phyloP scores from a whole-genome alignment of 1,140 invertebrate species.

The Bombus polaris region DNA sequence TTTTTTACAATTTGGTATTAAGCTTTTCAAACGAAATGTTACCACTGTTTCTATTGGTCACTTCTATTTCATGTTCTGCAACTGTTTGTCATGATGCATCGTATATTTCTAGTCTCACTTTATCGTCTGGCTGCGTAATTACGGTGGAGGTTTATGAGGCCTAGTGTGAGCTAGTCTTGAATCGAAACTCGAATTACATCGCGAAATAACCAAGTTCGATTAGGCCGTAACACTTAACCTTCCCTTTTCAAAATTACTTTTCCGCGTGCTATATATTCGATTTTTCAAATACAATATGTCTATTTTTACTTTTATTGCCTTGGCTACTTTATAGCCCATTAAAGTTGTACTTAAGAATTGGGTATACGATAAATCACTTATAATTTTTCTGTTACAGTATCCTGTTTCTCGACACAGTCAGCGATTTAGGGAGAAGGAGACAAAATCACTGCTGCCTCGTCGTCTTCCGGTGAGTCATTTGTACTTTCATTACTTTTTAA shows the following conservation, averaged over 20 bases:
- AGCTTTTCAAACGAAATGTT: not conserved
- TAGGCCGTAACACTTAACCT: not conserved
- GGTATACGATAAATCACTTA: not conserved
- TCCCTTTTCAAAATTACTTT: not conserved
- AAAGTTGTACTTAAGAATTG: not conserved
- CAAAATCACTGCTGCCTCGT: not conserved
- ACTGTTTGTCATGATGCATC: constrained; percentile 30
- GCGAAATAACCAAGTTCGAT: constrained; percentile 11
- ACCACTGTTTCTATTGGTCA: not conserved
- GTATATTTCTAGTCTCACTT: constrained; percentile 35
- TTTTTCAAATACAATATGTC: not conserved
- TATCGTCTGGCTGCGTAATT: constrained; percentile 33
- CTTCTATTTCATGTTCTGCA: constrained; percentile 11
- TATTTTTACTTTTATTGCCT: not conserved
- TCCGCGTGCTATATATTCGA: too few relatives aligned
- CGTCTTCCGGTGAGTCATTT: constrained; percentile 7
- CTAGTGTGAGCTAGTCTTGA: not conserved
- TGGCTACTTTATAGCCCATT: not conserved
- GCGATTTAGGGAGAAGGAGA: too few relatives aligned
- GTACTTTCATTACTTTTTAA: too few relatives aligned
- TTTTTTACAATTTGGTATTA: not conserved
- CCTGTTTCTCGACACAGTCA: not conserved
- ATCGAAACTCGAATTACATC: constrained; percentile 27
- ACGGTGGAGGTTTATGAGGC: constrained; percentile 34
- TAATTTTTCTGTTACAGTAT: not conserved